Conservation (phyloP, 2,113 vertebrate species). For the Eulemur rufifrons region DNA sequence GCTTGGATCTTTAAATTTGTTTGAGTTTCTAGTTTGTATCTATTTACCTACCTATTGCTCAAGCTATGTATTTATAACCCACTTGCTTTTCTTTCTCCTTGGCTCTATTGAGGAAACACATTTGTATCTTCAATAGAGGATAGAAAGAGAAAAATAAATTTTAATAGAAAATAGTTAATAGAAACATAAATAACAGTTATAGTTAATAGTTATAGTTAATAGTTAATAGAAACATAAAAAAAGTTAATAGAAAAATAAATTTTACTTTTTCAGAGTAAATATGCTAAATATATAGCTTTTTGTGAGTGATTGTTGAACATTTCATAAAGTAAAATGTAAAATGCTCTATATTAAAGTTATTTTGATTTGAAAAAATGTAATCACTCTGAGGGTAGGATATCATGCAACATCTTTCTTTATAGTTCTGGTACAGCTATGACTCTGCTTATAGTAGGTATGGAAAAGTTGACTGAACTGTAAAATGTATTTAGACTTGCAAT, state of each 20-base stretch:
- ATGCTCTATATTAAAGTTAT: not conserved
- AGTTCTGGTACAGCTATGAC: not conserved
- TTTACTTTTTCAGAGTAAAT: not conserved
- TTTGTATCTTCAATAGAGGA: not conserved
- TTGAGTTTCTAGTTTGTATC: not conserved
- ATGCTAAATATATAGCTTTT: not conserved
- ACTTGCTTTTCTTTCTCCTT: not conserved
- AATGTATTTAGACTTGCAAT: not conserved
- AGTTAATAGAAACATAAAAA: not conserved
- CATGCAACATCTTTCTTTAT: not conserved
- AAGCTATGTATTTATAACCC: not conserved
- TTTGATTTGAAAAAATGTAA: constrained; percentile 18
- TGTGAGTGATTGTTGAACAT: not conserved
- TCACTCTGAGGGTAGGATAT: not conserved
- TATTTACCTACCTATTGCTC: not conserved
- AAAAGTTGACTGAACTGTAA: not conserved
- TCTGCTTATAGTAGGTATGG: not conserved
- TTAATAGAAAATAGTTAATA: not conserved
- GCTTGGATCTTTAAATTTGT: not conserved
- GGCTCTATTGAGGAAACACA: not conserved
- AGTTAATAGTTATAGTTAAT: too few relatives aligned
- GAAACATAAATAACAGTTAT: not conserved
- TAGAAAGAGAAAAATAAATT: not conserved
- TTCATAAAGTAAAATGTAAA: not conserved
- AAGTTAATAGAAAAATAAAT: not conserved